Evolutionary conservation across 2,113 vertebrate genomes (phyloP).

Genomic region (Seriola aureovittata): DNA sequence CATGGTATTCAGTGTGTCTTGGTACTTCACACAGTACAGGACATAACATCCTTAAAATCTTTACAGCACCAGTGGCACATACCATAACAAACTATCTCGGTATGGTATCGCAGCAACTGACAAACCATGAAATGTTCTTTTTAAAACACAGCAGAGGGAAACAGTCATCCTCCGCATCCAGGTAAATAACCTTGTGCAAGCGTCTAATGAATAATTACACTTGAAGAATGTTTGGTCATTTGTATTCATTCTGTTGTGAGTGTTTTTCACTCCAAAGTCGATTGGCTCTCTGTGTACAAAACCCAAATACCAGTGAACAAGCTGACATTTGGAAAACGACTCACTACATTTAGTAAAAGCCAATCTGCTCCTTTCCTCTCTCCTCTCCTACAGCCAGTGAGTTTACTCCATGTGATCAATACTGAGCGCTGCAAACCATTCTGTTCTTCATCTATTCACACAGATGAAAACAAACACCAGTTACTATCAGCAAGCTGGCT

Average conservation of each 20-base stretch:
- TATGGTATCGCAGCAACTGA: neutral
- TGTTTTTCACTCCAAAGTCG: conserved; percentile 26
- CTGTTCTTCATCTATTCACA: conserved; percentile 29
- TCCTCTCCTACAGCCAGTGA: conserved; percentile 31
- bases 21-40: neutral
- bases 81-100: conserved; percentile 23
- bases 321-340: conserved; percentile 68
- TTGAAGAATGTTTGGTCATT: conserved; percentile 24
- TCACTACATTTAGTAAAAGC: conserved; percentile 39
- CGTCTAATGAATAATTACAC: conserved; percentile 20
- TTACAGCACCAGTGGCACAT: conserved; percentile 1
- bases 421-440: conserved; percentile 30
- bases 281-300: conserved; percentile 46
- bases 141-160: neutral
- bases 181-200: conserved; percentile 16
- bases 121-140: conserved; percentile 37
- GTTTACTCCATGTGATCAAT: conserved; percentile 46
- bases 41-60: conserved; percentile 22
- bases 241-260: conserved; percentile 32
- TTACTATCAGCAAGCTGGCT: neutral
- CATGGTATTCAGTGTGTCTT: neutral
- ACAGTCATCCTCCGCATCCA: neutral
- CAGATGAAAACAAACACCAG: conserved; percentile 11
- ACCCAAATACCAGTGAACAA: conserved; percentile 62
- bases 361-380: conserved; percentile 33